Conservation (phyloP, 2,113 vertebrate genomes). For the Lepus americanus region DNA sequence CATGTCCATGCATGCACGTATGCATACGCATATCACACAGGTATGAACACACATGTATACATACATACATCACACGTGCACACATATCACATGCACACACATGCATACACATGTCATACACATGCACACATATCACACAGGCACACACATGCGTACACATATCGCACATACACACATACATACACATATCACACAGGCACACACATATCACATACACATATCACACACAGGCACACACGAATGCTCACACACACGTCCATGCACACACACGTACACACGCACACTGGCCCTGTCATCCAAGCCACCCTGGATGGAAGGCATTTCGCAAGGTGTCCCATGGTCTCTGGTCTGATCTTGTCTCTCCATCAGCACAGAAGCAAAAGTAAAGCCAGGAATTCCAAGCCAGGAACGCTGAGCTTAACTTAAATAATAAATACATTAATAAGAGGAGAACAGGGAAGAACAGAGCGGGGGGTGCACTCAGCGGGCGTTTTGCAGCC, state of each 20-base stretch:
- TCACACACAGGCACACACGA: not conserved
- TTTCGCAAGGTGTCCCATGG: slow-evolving; percentile 33
- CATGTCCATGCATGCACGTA: not conserved
- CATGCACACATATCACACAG: too few relatives aligned
- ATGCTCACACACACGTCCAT: not conserved
- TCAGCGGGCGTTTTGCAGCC: slow-evolving; percentile 71
- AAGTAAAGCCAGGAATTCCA: slow-evolving; percentile 83
- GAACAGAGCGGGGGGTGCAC: slow-evolving; percentile 80
- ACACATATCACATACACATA: not conserved
- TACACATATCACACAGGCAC: not conserved
- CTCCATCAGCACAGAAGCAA: slow-evolving; percentile 84
- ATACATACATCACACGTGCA: too few relatives aligned
- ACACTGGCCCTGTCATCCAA: slow-evolving; percentile 60
- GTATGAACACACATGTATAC: too few relatives aligned
- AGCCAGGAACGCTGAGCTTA: slow-evolving; percentile 78
- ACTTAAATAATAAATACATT: slow-evolving; percentile 79
- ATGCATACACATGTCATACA: too few relatives aligned
- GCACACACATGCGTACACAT: too few relatives aligned
- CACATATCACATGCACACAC: too few relatives aligned
- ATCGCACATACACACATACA: too few relatives aligned
- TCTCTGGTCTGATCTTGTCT: slow-evolving; percentile 81
- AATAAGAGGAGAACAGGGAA: slow-evolving; percentile 82
- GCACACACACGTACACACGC: not conserved
- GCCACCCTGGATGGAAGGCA: slow-evolving; percentile 70
- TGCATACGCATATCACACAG: not conserved